These are phyloP conservation scores for Gastrophryne carolinensis DNA, from an alignment of 2,797 vertebrate species.

Conservation along the genomic window DNA sequence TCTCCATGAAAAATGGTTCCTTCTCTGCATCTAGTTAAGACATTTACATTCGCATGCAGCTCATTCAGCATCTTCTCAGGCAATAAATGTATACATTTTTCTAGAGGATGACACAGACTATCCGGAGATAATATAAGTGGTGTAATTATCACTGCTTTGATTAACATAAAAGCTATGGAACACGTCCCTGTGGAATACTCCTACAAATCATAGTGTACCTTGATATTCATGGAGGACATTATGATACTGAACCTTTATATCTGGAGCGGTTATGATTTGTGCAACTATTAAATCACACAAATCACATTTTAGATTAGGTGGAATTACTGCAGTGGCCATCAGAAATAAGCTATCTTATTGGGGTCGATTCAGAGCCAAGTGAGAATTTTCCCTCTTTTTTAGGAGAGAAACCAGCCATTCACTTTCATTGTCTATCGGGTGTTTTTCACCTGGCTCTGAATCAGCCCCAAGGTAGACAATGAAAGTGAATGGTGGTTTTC, in stretches of 20 bases:
- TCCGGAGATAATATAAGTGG: slow-evolving; percentile 48
- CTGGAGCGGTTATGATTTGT: slow-evolving; percentile 36
- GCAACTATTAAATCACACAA: slow-evolving; percentile 28
- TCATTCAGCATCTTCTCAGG: slow-evolving; percentile 30
- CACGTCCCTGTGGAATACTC: slow-evolving; percentile 44
- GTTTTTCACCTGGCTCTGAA: no score
- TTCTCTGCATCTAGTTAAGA: slow-evolving; percentile 40
- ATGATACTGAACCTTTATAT: slow-evolving; percentile 46
- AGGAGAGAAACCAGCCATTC: no score
- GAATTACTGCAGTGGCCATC: slow-evolving; percentile 24
- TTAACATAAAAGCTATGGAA: slow-evolving; percentile 47
- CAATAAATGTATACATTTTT: slow-evolving; percentile 51
- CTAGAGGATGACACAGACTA: slow-evolving; percentile 42
- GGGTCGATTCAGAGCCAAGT: no score
- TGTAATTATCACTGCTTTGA: slow-evolving; percentile 50
- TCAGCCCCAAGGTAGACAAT: no score
- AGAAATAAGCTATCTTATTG: slow-evolving; percentile 5
- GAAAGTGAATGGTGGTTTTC: no score
- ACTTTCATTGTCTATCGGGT: no score
- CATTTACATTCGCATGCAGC: slow-evolving; percentile 47
- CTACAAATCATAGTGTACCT: slow-evolving; percentile 48
- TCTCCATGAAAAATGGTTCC: slow-evolving; percentile 39
- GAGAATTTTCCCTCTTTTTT: no score
- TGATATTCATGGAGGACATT: slow-evolving; percentile 47
- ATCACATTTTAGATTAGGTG: slow-evolving; percentile 29